Evolutionary conservation across 1,140 invertebrate species (phyloP).

Genomic region (Neodiprion lecontei): DNA sequence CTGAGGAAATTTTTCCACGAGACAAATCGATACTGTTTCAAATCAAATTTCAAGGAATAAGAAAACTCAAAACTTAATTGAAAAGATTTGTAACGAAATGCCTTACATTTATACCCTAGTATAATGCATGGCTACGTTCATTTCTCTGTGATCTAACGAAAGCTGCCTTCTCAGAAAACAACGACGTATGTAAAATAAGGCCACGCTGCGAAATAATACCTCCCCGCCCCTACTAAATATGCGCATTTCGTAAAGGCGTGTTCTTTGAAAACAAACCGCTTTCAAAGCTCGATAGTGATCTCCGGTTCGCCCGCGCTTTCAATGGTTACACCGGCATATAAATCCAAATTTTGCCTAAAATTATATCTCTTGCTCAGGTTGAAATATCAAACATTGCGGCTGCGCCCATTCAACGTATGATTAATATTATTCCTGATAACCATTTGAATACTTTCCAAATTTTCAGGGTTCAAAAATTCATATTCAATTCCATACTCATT

Average conservation of each 20-base stretch:
- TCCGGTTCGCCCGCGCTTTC: neutral
- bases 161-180: too few species aligned
- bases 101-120: neutral
- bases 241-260: constrained; percentile 37
- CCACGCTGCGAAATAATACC: constrained; percentile 50
- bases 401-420: too few species aligned
- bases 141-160: too few species aligned
- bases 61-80: too few species aligned
- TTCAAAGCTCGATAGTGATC: constrained; percentile 23
- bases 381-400: neutral
- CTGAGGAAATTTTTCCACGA: neutral
- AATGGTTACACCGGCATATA: neutral
- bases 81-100: too few species aligned
- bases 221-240: constrained; percentile 43
- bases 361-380: neutral
- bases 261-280: constrained; percentile 39
- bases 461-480: too few species aligned
- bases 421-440: too few species aligned
- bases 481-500: too few species aligned
- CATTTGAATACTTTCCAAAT: too few species aligned
- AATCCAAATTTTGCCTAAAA: neutral
- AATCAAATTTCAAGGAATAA: neutral
- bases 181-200: constrained; percentile 37
- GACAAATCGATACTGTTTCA: neutral
- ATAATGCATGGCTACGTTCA: too few species aligned